Percentiles rank a stretch among this genome's conserved stretches.
These are phyloP conservation scores for Perca flavescens DNA, from an alignment of 2,113 vertebrate species.

Conservation along the genomic window DNA sequence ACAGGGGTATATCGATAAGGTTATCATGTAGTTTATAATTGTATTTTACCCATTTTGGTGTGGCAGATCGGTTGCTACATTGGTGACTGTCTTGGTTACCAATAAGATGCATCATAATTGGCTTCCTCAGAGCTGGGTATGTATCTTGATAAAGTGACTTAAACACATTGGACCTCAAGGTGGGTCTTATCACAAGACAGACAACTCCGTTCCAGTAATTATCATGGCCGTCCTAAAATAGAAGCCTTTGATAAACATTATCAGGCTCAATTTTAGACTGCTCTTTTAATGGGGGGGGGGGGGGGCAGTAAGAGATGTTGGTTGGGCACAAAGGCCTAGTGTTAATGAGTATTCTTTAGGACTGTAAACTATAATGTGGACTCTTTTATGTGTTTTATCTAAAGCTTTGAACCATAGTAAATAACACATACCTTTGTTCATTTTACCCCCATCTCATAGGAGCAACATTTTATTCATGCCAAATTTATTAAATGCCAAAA, in stretches of 20 bases:
- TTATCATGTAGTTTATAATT: neutral
- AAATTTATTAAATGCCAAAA: too few relatives aligned
- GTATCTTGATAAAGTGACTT: neutral
- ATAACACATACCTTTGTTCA: too few relatives aligned
- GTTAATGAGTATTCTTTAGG: too few relatives aligned
- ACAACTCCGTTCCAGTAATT: constrained; percentile 4
- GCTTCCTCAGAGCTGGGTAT: neutral
- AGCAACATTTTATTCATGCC: too few relatives aligned
- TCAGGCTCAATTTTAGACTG: too few relatives aligned
- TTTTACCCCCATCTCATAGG: too few relatives aligned
- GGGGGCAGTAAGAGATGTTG: too few relatives aligned
- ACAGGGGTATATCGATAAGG: neutral
- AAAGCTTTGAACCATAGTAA: too few relatives aligned
- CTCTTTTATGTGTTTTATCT: too few relatives aligned
- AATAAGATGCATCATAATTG: neutral
- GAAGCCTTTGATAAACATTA: neutral
- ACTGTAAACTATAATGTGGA: too few relatives aligned
- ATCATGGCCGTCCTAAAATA: neutral
- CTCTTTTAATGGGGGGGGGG: too few relatives aligned
- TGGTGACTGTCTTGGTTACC: neutral
- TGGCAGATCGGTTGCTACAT: neutral
- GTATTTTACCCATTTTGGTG: neutral
- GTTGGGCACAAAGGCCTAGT: too few relatives aligned
- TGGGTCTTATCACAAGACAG: constrained; percentile 30
- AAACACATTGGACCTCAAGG: neutral